phyloP scores from a whole-genome alignment of 2,888 invertebrate species.

The Agrotis exclamationis region DNA sequence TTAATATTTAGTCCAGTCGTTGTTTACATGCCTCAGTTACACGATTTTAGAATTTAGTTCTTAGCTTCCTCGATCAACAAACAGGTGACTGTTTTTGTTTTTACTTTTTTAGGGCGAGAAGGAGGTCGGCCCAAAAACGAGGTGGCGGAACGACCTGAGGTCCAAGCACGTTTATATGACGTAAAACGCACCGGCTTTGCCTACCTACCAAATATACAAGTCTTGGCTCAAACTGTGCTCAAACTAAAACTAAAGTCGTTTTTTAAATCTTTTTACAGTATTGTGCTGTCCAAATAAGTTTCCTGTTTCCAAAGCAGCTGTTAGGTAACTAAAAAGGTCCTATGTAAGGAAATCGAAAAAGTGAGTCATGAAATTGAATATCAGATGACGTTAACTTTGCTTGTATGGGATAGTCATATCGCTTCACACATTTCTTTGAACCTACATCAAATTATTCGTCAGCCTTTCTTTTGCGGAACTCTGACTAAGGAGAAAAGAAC shows the following conservation, averaged over 20 bases:
- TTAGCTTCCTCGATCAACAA: neutral
- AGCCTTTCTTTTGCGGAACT: neutral
- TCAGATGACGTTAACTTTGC: slow-evolving; percentile 21
- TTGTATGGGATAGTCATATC: slow-evolving; percentile 2
- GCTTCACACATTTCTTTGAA: neutral
- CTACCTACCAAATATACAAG: no score
- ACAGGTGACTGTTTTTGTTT: no score
- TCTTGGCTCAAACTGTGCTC: no score
- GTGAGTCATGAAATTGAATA: slow-evolving; percentile 40
- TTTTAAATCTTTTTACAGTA: neutral
- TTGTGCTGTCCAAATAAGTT: neutral
- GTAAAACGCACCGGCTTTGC: no score
- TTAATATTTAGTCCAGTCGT: slow-evolving; percentile 13
- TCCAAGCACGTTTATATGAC: no score
- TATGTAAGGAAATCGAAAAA: slow-evolving; percentile 9
- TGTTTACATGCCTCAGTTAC: slow-evolving; percentile 9
- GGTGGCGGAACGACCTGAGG: no score
- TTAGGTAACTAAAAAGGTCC: neutral
- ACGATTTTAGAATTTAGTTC: neutral
- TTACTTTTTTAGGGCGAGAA: no score
- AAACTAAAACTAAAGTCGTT: no score
- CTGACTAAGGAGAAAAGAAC: neutral
- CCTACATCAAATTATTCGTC: slow-evolving; percentile 18
- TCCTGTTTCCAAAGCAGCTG: neutral
- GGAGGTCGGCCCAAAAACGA: no score